phyloP scores from a whole-genome alignment of 2,797 vertebrate genomes.

The Mustela erminea region DNA sequence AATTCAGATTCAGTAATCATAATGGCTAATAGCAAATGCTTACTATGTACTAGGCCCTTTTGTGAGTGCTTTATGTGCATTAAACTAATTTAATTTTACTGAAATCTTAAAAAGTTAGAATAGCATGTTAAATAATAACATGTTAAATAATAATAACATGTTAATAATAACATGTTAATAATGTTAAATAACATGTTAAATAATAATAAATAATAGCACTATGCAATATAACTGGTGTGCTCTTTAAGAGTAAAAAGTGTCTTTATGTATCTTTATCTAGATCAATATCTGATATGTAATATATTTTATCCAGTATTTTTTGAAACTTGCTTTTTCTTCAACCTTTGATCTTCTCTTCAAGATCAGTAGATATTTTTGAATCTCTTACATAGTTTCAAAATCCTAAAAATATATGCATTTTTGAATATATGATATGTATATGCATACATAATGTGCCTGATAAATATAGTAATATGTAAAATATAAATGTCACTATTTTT shows the following conservation, averaged over 20 bases:
- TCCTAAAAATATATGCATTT: not conserved
- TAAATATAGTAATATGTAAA: not conserved
- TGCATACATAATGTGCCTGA: not conserved
- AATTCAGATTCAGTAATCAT: not conserved
- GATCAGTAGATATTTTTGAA: not conserved
- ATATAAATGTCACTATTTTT: not conserved
- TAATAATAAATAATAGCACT: not conserved
- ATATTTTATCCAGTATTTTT: not conserved
- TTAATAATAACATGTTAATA: not conserved
- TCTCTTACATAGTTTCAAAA: slow-evolving; percentile 29
- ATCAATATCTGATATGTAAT: not conserved
- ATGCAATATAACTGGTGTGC: not conserved
- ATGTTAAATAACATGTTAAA: not conserved
- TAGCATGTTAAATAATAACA: not conserved
- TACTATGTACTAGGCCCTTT: not conserved
- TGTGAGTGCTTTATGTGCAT: not conserved
- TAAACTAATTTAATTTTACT: slow-evolving; percentile 11
- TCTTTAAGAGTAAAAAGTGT: not conserved
- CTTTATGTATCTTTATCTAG: not conserved
- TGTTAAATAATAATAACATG: not conserved
- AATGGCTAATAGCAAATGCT: not conserved
- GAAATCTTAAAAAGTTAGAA: slow-evolving; percentile 11
- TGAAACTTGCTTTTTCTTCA: not conserved
- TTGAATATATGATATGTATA: not conserved
- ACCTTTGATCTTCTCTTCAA: not conserved